Conservation (phyloP, 2,797 vertebrate genomes). For the Onychomys leucogaster region DNA sequence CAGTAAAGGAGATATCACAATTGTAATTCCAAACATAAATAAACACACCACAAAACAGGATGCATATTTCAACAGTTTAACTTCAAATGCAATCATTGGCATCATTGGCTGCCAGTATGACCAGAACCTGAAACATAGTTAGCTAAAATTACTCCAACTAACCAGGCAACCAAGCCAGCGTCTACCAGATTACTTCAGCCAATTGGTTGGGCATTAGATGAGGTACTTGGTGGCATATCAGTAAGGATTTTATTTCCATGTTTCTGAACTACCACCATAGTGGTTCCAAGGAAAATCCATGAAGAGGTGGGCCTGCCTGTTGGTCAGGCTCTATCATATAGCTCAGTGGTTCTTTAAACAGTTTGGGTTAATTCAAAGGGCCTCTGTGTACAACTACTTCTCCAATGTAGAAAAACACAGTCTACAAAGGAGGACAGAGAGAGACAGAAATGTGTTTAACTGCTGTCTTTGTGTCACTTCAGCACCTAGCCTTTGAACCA, state of each 20-base stretch:
- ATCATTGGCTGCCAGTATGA: background rate
- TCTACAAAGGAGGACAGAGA: background rate
- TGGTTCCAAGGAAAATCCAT: background rate
- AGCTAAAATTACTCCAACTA: background rate
- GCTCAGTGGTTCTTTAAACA: background rate
- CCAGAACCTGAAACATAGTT: background rate
- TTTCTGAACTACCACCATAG: background rate
- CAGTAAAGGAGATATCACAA: background rate
- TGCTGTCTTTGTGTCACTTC: background rate
- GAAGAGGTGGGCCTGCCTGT: background rate
- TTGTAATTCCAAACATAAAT: slow-evolving; percentile 46
- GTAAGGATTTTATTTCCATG: background rate
- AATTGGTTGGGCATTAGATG: too few relatives aligned
- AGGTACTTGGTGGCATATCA: rapidly evolving
- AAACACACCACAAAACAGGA: background rate
- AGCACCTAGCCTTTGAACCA: background rate
- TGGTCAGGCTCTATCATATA: background rate
- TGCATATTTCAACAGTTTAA: slow-evolving; percentile 8
- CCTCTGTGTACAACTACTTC: background rate
- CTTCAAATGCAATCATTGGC: background rate
- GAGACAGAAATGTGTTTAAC: background rate
- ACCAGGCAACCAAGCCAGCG: background rate
- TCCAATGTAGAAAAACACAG: background rate
- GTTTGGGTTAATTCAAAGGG: background rate
- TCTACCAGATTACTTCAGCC: background rate